These are phyloP conservation scores for Mustela erminea DNA, from an alignment of 2,797 vertebrate genomes.

Conservation along the genomic window DNA sequence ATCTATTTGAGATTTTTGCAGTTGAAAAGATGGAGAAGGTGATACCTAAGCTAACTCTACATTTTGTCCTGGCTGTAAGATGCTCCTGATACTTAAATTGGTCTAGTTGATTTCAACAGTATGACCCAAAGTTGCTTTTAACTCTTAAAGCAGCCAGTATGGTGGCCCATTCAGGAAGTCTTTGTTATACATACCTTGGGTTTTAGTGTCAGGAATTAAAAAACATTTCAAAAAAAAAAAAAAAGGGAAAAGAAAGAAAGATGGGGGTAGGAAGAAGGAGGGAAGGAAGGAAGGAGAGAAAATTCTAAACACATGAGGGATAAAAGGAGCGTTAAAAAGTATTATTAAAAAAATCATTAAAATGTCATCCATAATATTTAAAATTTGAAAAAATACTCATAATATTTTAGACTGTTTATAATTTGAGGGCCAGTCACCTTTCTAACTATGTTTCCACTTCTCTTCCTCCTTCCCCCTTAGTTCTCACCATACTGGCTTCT, in stretches of 20 bases:
- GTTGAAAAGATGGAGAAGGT: not conserved
- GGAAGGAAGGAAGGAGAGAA: not conserved
- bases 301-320: not conserved
- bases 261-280: too few species aligned
- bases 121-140: not conserved
- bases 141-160: not conserved
- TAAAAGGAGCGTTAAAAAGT: not conserved
- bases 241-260: too few species aligned
- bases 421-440: not conserved
- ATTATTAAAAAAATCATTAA: not conserved
- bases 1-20: not conserved
- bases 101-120: not conserved
- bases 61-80: not conserved
- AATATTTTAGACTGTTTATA: not conserved
- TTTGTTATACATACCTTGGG: not conserved
- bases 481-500: not conserved
- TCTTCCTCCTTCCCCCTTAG: not conserved
- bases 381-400: not conserved
- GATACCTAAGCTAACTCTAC: not conserved
- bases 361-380: not conserved
- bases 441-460: not conserved
- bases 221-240: not conserved
- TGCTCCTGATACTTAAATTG: not conserved
- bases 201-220: not conserved
- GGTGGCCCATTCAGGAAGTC: not conserved